Evolutionary conservation across 2,797 vertebrate species (phyloP), one percentile per base, ranked within the genome.

Genomic region (Tangara arthus): DNA sequence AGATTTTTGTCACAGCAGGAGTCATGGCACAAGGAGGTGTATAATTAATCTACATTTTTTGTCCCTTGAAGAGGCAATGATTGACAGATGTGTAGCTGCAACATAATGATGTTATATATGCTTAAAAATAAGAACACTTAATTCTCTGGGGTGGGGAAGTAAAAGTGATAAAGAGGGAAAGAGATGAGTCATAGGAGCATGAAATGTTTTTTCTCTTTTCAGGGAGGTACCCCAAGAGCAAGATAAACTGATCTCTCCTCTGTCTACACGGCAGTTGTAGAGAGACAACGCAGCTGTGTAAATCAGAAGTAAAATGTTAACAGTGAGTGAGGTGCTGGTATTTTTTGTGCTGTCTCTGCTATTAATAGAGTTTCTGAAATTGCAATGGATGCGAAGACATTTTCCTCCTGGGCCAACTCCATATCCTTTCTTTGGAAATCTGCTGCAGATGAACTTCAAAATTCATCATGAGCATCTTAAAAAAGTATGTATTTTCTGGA

Each of bases 341-440:
- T 5, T 78, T 30, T 53, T 94, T 65, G 49, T 77, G 1, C 5
- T 63, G 20, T 92, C 34, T 77, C 87, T 97, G 55, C 47, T 97
- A 28, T 34, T 78, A 26, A 14, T 92, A 75, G 53, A 95, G 55
- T 93, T 96, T 57, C 49, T 84, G 12, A 64, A 60, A 61, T 22
- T 97, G 30, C 94, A 37, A 49, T 55, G 94, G 93, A 60, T 68
- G 28, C 41, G 91, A 83, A 87, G 59, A 50, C 23, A 0, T 10
- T 35, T 95, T 52, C 97, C 96, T 80, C 97, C 97, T 3, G 97
- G 97, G 20, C 96, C 94, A 6, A 73, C 81, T 56, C 89, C 97
- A 4, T 70, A 96, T 22, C 97, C 96, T 24, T 4, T 97, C 18
- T 32, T 97, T 28, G 97, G 97, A 82, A 97, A 95, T 53, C 73